Percentiles rank a stretch among this genome's conserved stretches.
These are phyloP conservation scores for Smithornis capensis DNA, from an alignment of 2,113 vertebrate genomes.

Conservation along the genomic window DNA sequence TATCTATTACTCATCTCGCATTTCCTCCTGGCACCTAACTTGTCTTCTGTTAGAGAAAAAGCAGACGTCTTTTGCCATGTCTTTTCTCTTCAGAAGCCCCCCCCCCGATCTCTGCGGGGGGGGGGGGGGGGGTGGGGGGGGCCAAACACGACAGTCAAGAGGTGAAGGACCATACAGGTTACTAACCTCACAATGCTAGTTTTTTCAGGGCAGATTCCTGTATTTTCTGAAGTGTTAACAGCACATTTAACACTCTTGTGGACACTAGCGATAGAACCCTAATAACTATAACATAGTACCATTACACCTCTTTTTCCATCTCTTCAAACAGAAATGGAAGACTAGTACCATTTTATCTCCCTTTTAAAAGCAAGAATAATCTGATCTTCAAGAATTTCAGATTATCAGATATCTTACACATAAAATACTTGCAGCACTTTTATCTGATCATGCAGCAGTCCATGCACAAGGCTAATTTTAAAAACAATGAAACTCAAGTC, in stretches of 20 bases:
- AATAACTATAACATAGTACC: neutral
- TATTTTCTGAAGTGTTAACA: neutral
- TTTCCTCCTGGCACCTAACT: too few relatives aligned
- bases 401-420: neutral
- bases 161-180: neutral
- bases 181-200: accelerated
- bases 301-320: neutral
- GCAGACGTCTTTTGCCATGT: too few relatives aligned
- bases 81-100: too few relatives aligned
- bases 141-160: too few relatives aligned
- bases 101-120: too few relatives aligned
- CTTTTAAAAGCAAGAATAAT: neutral
- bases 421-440: neutral
- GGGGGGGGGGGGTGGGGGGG: too few relatives aligned
- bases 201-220: neutral
- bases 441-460: neutral
- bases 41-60: too few relatives aligned
- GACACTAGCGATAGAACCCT: neutral
- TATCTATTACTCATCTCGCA: too few relatives aligned
- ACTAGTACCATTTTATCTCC: neutral
- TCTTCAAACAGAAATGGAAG: neutral
- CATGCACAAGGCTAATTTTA: neutral
- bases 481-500: neutral
- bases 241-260: neutral
- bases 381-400: neutral